Conservation (phyloP, 1,140 invertebrate species). For the Saccostrea echinata region DNA sequence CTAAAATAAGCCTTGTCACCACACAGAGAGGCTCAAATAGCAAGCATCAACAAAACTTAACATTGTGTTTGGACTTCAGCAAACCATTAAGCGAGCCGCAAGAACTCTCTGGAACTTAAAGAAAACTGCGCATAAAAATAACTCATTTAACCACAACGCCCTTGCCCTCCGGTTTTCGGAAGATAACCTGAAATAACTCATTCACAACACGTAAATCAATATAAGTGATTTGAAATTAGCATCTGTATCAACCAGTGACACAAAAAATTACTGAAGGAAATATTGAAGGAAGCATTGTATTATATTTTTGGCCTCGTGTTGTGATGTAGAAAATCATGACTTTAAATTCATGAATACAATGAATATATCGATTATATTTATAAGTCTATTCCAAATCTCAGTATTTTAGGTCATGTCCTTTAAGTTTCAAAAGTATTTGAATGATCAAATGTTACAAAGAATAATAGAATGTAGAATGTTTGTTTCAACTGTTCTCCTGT, state of each 20-base stretch:
- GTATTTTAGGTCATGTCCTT: not conserved
- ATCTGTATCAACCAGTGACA: not conserved
- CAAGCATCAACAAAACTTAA: not conserved
- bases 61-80: not conserved
- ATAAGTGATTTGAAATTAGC: not conserved
- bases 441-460: too few species aligned
- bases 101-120: not conserved
- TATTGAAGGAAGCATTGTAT: not conserved
- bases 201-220: constrained; percentile 15
- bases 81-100: not conserved
- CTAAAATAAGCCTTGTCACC: not conserved
- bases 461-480: too few species aligned
- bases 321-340: not conserved
- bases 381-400: not conserved
- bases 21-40: not conserved
- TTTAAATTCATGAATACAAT: not conserved
- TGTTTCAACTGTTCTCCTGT: too few species aligned
- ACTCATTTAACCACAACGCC: not conserved
- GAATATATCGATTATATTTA: not conserved
- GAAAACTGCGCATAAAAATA: not conserved
- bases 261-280: not conserved
- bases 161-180: not conserved
- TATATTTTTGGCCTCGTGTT: not conserved
- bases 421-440: too few species aligned
- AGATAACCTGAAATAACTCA: constrained; percentile 3